Percentiles rank a stretch among this genome's conserved stretches.
These are phyloP conservation scores for Torymus texanus DNA, from an alignment of 2,888 invertebrate species.

Conservation along the genomic window DNA sequence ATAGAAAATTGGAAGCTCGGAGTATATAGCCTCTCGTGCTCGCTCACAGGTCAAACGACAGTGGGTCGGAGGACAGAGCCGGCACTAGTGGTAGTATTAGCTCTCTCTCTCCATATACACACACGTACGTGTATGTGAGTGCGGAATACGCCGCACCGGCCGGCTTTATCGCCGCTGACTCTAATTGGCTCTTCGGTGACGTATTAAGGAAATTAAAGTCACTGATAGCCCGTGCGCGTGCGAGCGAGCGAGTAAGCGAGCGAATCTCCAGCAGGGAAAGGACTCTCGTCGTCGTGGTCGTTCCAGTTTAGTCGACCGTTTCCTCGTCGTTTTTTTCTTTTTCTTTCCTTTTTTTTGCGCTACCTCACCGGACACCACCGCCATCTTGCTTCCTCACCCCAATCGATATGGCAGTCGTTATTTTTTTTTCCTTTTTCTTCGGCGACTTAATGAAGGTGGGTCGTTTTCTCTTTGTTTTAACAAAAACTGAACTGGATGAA, in stretches of 20 bases:
- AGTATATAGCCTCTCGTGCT: too few species aligned
- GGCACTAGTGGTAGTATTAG: too few species aligned
- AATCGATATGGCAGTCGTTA: too few species aligned
- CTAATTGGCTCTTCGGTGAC: slow-evolving; percentile 69
- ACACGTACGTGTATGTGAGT: too few species aligned
- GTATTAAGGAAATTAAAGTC: slow-evolving; percentile 69
- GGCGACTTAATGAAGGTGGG: too few species aligned
- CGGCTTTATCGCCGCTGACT: slow-evolving; percentile 59
- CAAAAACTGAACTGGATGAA: too few species aligned
- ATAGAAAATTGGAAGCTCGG: neutral
- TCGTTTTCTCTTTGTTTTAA: too few species aligned
- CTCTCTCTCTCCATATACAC: too few species aligned
- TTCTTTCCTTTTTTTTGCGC: neutral
- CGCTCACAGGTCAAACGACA: slow-evolving; percentile 5
- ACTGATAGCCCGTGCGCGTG: slow-evolving; percentile 58
- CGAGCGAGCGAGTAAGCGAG: too few species aligned
- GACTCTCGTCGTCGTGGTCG: slow-evolving; percentile 12
- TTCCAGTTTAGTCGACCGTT: slow-evolving; percentile 16
- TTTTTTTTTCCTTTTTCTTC: too few species aligned
- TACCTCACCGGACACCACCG: neutral
- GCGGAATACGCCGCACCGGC: neutral
- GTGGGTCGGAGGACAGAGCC: slow-evolving; percentile 3
- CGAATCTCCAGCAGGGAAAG: too few species aligned
- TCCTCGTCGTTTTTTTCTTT: neutral
- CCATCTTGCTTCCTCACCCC: neutral